Evolutionary conservation across 2,113 vertebrate species (phyloP), one percentile per base, ranked within the genome.

Genomic region (Scophthalmus maximus): DNA sequence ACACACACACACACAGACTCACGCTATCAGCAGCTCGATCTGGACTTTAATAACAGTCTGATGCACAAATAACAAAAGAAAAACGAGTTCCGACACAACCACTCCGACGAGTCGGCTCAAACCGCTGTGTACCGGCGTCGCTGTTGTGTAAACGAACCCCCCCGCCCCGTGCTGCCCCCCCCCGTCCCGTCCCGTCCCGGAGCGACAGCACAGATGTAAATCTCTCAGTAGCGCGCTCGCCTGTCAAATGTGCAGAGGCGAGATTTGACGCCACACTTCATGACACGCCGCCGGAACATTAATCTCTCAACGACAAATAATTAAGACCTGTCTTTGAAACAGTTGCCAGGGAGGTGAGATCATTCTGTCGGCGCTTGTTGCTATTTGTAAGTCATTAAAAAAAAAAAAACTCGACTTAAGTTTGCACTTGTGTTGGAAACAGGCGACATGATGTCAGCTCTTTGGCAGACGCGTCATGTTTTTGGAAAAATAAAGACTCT

Each of bases 71-170:
- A 61, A 22, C 26, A 15, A 6, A 36, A 51, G 40, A 73, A 68
- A n/a, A 60, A 36, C 63, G 62, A 27, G 69, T 67, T 42, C 22
- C 23, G 30, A 36, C 69, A 42, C 0, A 62, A 68, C 65, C 34
- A 27, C 74, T 60, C 53, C 12, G 7, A 52, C 42, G 5, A 6
- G 73, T 25, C 30, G n/a, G 25, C 26, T 68, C 9, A n/a, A 47
- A 65, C 47, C 9, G 26, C 22, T 56, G 6, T 34, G 26, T 27
- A 14, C 17, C 47, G 12, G 0, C 40, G 47, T 58, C 18, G 2
- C 14, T 4, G 68, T 66, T 80, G 58, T 72, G 69, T 78, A 68
- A 85, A 77, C 50, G 79, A 47, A 36, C 51, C 32, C 8, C 8
- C n/a, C n/a, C n/a, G n/a, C n/a, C n/a, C n/a, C n/a, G n/a, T n/a